Evolutionary conservation across 1,140 invertebrate genomes (phyloP).

Genomic region (Ladona fulva): DNA sequence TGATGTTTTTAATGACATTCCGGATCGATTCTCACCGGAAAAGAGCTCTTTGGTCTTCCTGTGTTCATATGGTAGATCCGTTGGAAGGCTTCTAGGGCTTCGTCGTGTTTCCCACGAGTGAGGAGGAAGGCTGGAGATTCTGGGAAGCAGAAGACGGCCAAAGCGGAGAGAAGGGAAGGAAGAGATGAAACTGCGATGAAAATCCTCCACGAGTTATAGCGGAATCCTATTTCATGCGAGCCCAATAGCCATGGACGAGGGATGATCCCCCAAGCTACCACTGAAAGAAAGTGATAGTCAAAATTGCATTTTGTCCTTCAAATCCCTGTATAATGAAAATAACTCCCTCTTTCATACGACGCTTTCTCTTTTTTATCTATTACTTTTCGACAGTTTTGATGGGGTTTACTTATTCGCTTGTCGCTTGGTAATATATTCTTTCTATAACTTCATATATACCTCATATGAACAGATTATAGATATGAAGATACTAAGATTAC

Average conservation of each 20-base stretch:
- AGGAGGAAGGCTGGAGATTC: slow-evolving; percentile 87
- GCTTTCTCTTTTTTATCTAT: no score
- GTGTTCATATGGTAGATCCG: slow-evolving; percentile 74
- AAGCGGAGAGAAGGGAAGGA: slow-evolving; percentile 75
- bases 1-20: no score
- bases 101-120: slow-evolving; percentile 61
- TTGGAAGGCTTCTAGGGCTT: slow-evolving; percentile 67
- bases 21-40: slow-evolving; percentile 43
- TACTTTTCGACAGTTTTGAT: no score
- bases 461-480: no score
- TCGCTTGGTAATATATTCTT: no score
- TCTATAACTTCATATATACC: no score
- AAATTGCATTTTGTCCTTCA: no score
- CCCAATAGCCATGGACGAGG: slow-evolving; percentile 39
- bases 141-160: slow-evolving; percentile 69
- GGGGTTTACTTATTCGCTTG: no score
- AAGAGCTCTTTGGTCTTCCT: slow-evolving; percentile 56
- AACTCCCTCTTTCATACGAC: no score
- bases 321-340: no score
- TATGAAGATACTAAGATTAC: no score
- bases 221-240: slow-evolving; percentile 40
- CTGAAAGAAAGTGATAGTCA: slow-evolving; percentile 33
- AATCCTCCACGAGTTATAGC: slow-evolving; percentile 85
- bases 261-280: slow-evolving; percentile 67
- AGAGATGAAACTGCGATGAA: slow-evolving; percentile 78